Evolutionary conservation across 1,140 invertebrate genomes (phyloP).

Genomic region (Philotrypesis tridentata): DNA sequence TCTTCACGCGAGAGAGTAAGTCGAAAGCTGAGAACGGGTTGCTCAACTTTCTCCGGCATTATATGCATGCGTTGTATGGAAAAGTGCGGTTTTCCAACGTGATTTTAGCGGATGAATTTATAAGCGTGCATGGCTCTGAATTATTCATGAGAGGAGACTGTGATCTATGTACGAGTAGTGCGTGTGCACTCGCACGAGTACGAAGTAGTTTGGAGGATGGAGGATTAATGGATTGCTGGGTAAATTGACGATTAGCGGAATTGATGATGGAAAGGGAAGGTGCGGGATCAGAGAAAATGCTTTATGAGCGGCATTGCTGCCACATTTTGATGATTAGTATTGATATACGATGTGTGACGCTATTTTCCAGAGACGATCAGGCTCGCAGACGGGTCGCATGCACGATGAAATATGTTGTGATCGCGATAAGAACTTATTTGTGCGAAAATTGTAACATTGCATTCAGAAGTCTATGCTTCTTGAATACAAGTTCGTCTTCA

Average conservation of each 20-base stretch:
- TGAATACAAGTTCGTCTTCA: background rate
- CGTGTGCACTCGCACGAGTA: background rate
- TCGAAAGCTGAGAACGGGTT: background rate
- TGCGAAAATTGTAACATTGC: background rate
- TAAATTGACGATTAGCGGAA: slow-evolving; percentile 23
- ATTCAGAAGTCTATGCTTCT: background rate
- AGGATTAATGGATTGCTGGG: background rate
- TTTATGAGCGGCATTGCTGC: background rate
- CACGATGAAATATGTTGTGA: background rate
- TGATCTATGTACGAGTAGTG: background rate
- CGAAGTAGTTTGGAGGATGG: background rate
- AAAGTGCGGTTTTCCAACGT: background rate
- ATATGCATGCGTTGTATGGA: background rate
- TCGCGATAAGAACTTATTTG: slow-evolving; percentile 25
- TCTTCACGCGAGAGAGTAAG: background rate
- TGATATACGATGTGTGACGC: background rate
- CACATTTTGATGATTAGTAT: slow-evolving; percentile 10
- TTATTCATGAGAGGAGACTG: background rate
- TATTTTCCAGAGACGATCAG: background rate
- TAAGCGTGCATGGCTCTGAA: background rate
- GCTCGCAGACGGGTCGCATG: background rate
- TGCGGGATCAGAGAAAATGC: background rate
- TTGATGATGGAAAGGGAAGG: slow-evolving; percentile 5
- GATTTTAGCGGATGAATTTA: background rate
- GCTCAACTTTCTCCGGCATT: background rate